Evolutionary conservation across 2,888 invertebrate species (phyloP).

Genomic region (Oegoconia quadripuncta): DNA sequence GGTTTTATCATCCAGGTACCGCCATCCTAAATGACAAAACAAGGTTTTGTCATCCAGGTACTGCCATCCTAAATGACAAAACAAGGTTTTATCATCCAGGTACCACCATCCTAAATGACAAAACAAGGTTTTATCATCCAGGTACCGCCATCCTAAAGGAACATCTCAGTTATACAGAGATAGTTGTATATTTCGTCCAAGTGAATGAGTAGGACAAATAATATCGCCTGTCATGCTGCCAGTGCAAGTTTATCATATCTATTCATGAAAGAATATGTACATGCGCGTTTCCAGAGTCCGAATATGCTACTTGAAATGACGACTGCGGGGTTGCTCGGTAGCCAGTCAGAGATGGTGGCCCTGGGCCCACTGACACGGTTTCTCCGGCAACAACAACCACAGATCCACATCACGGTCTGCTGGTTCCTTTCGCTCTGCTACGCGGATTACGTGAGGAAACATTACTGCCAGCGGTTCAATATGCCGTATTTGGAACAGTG

Average conservation of each 20-base stretch:
- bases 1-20: no score
- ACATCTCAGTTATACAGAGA: no score
- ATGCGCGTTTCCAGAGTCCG: slow-evolving; percentile 46
- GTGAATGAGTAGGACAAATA: no score
- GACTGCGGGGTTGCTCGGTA: slow-evolving; percentile 59
- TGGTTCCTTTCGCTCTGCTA: slow-evolving; percentile 72
- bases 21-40: no score
- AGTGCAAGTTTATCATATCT: not conserved
- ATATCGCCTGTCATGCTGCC: no score
- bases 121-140: no score
- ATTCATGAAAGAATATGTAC: not conserved
- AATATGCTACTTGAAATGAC: slow-evolving; percentile 65
- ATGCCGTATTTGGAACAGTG: slow-evolving; percentile 71
- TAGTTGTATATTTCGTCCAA: no score
- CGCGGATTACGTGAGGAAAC: slow-evolving; percentile 67
- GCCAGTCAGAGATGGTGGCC: slow-evolving; percentile 44
- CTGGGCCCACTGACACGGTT: slow-evolving; percentile 60
- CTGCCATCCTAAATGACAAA: no score
- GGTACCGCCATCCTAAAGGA: no score
- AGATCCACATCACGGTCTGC: slow-evolving; percentile 72
- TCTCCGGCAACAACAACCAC: slow-evolving; percentile 64
- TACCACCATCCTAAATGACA: no score
- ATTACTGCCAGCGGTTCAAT: slow-evolving; percentile 64
- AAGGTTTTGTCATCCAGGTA: no score
- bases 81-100: no score